These are phyloP conservation scores for Nyctalus aviator DNA, from an alignment of 2,797 vertebrate species.

Conservation along the genomic window DNA sequence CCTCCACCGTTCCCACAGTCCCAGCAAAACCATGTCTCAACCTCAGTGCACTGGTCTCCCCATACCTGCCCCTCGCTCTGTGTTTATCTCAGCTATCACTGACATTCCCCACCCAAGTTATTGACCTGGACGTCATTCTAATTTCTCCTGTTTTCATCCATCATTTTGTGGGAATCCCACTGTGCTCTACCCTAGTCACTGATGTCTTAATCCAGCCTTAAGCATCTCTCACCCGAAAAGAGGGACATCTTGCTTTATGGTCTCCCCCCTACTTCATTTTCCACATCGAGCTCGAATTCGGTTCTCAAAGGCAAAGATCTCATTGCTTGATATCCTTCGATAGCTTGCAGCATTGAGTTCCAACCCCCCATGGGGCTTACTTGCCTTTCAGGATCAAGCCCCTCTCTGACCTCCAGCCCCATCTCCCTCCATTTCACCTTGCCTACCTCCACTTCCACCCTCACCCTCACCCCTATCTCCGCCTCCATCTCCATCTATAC, in stretches of 20 bases:
- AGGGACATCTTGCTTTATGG: accelerated
- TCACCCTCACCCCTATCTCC: not conserved
- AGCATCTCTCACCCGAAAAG: not conserved
- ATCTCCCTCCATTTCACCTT: not conserved
- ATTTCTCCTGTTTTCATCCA: not conserved
- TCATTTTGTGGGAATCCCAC: not conserved
- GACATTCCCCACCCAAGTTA: not conserved
- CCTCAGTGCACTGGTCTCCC: not conserved
- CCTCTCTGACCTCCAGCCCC: not conserved
- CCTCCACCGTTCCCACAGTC: not conserved
- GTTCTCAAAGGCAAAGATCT: not conserved
- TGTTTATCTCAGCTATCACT: not conserved
- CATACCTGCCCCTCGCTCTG: not conserved
- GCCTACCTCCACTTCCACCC: no score
- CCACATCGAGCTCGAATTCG: not conserved
- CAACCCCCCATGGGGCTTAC: not conserved
- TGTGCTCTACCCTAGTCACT: accelerated
- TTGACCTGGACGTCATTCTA: not conserved
- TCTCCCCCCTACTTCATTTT: not conserved
- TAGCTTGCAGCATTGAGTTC: not conserved
- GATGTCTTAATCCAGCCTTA: no score
- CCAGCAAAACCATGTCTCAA: not conserved
- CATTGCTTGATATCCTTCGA: not conserved
- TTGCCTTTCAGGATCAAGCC: no score
- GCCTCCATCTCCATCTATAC: accelerated